Evolutionary conservation across 2,797 vertebrate species (phyloP), one percentile per base, ranked within the genome.

Genomic region (Pygocentrus nattereri): DNA sequence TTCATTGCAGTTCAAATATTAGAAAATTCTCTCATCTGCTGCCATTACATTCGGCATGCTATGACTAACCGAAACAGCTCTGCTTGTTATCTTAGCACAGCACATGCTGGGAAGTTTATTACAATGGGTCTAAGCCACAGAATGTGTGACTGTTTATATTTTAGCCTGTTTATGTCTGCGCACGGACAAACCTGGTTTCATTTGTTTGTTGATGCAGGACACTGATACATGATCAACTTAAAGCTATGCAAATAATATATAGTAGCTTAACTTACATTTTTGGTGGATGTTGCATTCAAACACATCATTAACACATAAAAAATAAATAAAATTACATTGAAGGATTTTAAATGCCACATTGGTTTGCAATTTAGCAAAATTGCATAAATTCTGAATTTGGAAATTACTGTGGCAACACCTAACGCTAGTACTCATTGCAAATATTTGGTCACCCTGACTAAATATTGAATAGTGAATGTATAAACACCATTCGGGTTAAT

Each of bases 81-180:
- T 10, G 71, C 49, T 74, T 58, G 31, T 58, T 74, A 74, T 58
- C 71, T 56, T 23, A 30, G 50, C 50, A 21, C 70, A 56, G 49
- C 70, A 73, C 47, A 56, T 58, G 71, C 27, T 23, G 52, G 52
- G 52, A 56, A 1, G 30, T 34, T 34, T 58, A 34, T 74, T 54
- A 30, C 70, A 31, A 25, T 34, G 11, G 70, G 49, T n/a, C 49
- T 71, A 18, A 19, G 68, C 44, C 47, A 27, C 23, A 50, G 70
- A 73, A 54, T 27, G 19, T 18, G 38, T 8, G 1, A 12, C 1
- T 73, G 50, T 27, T 54, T 34, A 23, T 11, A 72, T 27, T 58
- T 21, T 15, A 31, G 47, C 18, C 49, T 27, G 25, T 61, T 30
- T 58, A 58, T 31, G 61, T 19, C 13, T 18, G 15, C 31, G 62